Conservation (phyloP, 2,113 vertebrate genomes). For the Mus spicilegus region DNA sequence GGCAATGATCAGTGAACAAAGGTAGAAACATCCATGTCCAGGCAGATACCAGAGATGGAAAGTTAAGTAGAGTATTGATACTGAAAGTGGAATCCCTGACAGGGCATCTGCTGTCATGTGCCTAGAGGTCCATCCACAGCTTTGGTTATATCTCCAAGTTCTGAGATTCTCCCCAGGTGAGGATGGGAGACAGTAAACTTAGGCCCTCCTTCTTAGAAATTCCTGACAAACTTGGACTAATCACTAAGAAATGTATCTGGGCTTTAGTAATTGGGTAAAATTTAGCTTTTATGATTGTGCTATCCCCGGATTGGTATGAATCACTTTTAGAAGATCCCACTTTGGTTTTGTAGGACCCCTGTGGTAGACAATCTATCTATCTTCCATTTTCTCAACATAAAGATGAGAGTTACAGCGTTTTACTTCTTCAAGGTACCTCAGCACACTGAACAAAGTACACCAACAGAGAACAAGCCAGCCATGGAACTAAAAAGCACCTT, state of each 20-base stretch:
- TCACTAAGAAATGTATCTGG: background rate
- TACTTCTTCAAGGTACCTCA: background rate
- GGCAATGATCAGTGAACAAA: background rate
- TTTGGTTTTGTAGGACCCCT: background rate
- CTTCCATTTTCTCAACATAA: background rate
- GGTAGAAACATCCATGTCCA: background rate
- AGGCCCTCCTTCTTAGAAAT: background rate
- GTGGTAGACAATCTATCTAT: background rate
- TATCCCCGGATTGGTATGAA: no score
- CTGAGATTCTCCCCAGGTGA: background rate
- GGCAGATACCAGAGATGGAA: background rate
- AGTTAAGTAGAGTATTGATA: background rate
- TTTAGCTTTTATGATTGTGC: background rate
- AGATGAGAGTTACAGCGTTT: background rate
- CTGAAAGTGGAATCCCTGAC: background rate
- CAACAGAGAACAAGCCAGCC: background rate
- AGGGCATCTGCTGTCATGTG: rapidly evolving
- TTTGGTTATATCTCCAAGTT: background rate
- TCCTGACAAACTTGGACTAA: background rate
- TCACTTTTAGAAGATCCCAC: background rate
- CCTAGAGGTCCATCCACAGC: background rate
- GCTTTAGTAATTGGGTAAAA: background rate
- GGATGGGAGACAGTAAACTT: rapidly evolving
- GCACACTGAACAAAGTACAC: background rate
- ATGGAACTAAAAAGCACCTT: rapidly evolving